Base-by-base conservation (phyloP, 1,140 invertebrate species). In the Heliconius nattereri region DNA sequence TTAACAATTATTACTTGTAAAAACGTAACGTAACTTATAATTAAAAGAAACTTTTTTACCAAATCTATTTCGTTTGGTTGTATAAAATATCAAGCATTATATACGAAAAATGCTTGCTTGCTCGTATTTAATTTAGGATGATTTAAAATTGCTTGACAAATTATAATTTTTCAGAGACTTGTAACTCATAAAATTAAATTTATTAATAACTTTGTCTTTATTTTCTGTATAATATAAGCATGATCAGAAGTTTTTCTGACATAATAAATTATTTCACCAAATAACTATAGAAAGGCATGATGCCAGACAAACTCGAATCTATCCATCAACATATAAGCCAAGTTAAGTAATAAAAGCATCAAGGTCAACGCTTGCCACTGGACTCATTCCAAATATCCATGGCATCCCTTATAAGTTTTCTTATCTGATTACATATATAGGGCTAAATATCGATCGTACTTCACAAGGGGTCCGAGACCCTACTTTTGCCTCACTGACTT, bases 361-460 rank as follows among this genome's bases (percentile, higher is more conserved):
- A 66, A 66, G 60, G 60, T 66, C 60, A 66, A 66, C 13, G 60
- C n/a, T 13, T 66, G 6, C 9, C 26, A 66, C 26, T 66, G 60
- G 60, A 66, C 1, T 29, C 60, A 23, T 7, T 66, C 60, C 60
- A 66, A 66, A 66, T 29, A 23, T 9, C 54, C 54, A 57, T 9
- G n/a, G 49, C 49, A 20, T 52, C 16, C 54, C 54, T 60, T 60
- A 60, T 16, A 66, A 16, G 9, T 29, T 26, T 66, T 29, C 23
- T 66, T 82, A 81, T 85, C 78, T 78, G 78, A 86, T 88, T 85
- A 84, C 76, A 85, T 85, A 86, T 86, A 85, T 84, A 82, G 84
- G 85, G 86, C 82, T 85, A 84, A 86, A 84, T 91, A 91, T 92
- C 77, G 89, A 90, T 88, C 82, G 83, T 20, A 84, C 6, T 83